A percentile compares a stretch with the other conserved stretches of the same genome.
phyloP scores from a whole-genome alignment of 2,113 vertebrate genomes.

The Callipepla californica region DNA sequence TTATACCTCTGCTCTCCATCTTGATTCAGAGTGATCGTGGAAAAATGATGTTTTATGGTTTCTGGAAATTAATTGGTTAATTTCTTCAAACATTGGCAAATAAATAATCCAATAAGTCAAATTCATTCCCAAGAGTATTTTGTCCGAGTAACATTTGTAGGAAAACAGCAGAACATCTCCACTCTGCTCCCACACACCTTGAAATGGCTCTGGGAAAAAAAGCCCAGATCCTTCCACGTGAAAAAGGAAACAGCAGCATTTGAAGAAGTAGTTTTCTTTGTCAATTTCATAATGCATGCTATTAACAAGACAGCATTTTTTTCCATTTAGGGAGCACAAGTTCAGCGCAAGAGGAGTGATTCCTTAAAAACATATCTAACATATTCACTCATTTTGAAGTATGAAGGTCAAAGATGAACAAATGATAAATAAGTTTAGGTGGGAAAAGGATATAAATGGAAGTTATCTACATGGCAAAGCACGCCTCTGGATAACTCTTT shows the following conservation, averaged over 20 bases:
- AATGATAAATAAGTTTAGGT: neutral
- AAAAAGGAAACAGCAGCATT: neutral
- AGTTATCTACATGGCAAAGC: neutral
- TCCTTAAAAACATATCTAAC: neutral
- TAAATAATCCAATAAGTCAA: neutral
- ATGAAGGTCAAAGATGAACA: neutral
- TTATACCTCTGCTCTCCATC: neutral
- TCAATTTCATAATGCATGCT: neutral
- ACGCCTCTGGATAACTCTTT: neutral
- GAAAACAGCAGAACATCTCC: neutral
- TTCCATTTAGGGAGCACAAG: neutral
- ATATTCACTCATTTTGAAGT: neutral
- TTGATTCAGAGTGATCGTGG: neutral
- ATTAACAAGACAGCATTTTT: neutral
- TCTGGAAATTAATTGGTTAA: constrained; percentile 30
- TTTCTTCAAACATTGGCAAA: neutral
- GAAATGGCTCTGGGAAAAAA: neutral
- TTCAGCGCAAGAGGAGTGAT: neutral
- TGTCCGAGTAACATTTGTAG: neutral
- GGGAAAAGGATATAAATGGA: neutral
- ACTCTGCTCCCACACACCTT: neutral
- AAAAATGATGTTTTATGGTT: neutral
- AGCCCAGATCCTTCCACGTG: neutral
- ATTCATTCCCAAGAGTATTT: neutral
- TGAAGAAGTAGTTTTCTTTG: neutral